phyloP scores from a whole-genome alignment of 92 coral and sea anemone genomes.

The Chrysogorgia sp. region DNA sequence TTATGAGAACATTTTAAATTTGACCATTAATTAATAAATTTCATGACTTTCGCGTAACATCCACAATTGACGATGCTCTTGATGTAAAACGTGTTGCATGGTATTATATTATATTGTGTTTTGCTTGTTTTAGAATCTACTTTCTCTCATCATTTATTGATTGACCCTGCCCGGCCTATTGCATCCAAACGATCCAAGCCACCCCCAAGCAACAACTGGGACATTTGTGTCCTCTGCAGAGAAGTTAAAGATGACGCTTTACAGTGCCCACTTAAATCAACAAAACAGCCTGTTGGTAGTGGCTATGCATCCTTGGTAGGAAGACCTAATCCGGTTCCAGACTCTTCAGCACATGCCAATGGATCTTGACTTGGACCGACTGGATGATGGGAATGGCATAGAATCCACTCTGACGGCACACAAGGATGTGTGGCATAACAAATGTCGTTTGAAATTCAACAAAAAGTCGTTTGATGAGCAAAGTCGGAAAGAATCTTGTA shows the following conservation, averaged over 20 bases:
- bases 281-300: slow-evolving; percentile 33
- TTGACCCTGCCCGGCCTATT: slow-evolving; percentile 26
- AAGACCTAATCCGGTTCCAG: slow-evolving; percentile 23
- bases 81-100: too few species aligned
- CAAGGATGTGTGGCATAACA: slow-evolving; percentile 34
- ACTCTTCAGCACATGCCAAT: slow-evolving; percentile 30
- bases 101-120: neutral
- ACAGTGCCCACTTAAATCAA: slow-evolving; percentile 41
- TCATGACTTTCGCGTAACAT: too few species aligned
- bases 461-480: slow-evolving; percentile 36
- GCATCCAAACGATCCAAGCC: slow-evolving; percentile 27
- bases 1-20: too few species aligned
- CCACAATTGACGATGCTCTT: slow-evolving; percentile 10
- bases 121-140: slow-evolving; percentile 9
- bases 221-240: slow-evolving; percentile 57
- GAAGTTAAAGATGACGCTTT: slow-evolving; percentile 40
- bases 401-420: slow-evolving; percentile 38
- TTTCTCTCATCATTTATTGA: slow-evolving; percentile 17
- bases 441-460: slow-evolving; percentile 20
- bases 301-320: slow-evolving; percentile 37
- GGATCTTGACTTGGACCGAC: slow-evolving; percentile 5
- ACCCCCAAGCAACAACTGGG: slow-evolving; percentile 50
- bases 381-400: slow-evolving; percentile 44
- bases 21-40: too few species aligned
- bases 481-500: slow-evolving; percentile 20